Conservation (phyloP, 2,888 invertebrate genomes). For the Erebia aethiops region DNA sequence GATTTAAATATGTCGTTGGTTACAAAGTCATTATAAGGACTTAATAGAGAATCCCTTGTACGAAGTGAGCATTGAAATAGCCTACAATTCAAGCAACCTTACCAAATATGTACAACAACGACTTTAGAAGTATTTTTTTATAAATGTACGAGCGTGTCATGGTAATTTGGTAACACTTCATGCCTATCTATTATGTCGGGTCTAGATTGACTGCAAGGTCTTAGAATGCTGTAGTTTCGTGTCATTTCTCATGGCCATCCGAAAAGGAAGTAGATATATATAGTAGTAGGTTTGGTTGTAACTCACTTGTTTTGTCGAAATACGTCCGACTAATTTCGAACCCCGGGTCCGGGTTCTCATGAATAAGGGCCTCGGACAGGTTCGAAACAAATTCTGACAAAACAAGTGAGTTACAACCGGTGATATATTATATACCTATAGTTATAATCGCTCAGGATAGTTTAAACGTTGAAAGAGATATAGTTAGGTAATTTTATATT, state of each 20-base stretch:
- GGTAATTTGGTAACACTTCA: constrained; percentile 1
- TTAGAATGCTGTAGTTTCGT: neutral
- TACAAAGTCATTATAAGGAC: constrained; percentile 77
- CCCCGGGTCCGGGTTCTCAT: too few relatives aligned
- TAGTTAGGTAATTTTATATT: too few relatives aligned
- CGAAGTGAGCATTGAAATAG: constrained; percentile 79
- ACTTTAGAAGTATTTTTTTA: constrained; percentile 43
- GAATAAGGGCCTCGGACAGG: too few relatives aligned
- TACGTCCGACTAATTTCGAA: too few relatives aligned
- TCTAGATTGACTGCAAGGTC: constrained; percentile 13
- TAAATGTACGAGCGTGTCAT: neutral
- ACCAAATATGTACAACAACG: constrained; percentile 73
- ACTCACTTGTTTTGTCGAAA: too few relatives aligned
- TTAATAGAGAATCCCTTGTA: constrained; percentile 80
- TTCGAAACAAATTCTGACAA: too few relatives aligned
- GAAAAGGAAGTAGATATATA: too few relatives aligned
- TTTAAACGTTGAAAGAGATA: neutral
- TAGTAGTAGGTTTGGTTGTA: neutral
- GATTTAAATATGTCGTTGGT: constrained; percentile 66
- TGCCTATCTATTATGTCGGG: neutral
- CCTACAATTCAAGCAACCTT: constrained; percentile 75
- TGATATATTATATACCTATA: too few relatives aligned
- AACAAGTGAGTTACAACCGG: too few relatives aligned
- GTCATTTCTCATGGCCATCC: neutral
- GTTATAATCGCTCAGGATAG: too few relatives aligned